Evolutionary conservation across 92 coral and sea anemone genomes (phyloP), one percentile per base, ranked within the genome.

Genomic region (Muricea muricata): DNA sequence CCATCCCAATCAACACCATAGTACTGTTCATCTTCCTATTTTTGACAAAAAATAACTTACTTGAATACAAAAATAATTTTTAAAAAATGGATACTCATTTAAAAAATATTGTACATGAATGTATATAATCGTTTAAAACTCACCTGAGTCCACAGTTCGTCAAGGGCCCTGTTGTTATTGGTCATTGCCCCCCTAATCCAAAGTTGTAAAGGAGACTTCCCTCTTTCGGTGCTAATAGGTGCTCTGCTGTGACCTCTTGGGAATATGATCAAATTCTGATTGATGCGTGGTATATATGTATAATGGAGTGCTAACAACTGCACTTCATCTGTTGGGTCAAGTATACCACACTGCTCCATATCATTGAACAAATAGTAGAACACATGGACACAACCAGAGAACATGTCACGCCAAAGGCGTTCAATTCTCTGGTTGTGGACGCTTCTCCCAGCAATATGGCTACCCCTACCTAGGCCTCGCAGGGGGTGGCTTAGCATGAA

Each of bases 361-460:
- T 66, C 30, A 45, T 54, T 67, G 71, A 86, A 86, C n/a, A 85
- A 31, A 0, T 85, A 79, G 42, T 85, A 85, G 57, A 66, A 86
- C 11, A 78, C 48, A 66, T 66, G 79, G 28, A 48, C 46, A 42
- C 80, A 79, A 26, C 89, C 89, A 21, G 84, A 63, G 54, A 79
- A 86, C 73, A 86, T 13, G 13, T 48, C 56, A 48, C 56, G 56
- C 56, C 56, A 48, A 10, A 48, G 56, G 3, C 13, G 17, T 48
- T 48, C 56, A 13, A 79, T 58, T 24, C 75, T 24, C 55, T 79
- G 74, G 47, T 79, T 79, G 33, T 73, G 88, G 5, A 84, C 83
- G 75, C 88, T 84, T 13, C 74, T 81, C 20, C 89, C 89, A 33
- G 84, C 75, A 29, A 75, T 75, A 78, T 70, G 85, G 15, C 70